phyloP scores from a whole-genome alignment of 2,113 vertebrate species.

The Coreoperca whiteheadi region DNA sequence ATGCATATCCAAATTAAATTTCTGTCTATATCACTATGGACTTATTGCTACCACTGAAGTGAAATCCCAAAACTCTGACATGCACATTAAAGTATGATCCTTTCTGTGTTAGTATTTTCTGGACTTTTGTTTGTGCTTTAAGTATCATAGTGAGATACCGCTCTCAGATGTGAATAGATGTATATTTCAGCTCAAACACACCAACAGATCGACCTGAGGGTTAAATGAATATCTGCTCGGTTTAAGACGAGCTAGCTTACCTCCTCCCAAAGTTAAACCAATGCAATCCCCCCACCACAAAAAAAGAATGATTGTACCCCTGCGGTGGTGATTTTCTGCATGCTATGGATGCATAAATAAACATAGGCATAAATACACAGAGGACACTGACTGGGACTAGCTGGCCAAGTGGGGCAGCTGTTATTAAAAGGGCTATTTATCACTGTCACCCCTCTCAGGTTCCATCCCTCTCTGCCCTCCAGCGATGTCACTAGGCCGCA shows the following conservation, averaged over 20 bases:
- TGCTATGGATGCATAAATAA: constrained; percentile 88
- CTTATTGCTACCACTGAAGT: neutral
- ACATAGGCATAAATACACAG: constrained; percentile 88
- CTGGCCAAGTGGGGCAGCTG: constrained; percentile 88
- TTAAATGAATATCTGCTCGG: constrained; percentile 59
- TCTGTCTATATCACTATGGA: neutral
- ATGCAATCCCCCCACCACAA: constrained; percentile 56
- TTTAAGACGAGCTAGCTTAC: constrained; percentile 63
- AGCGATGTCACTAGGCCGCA: constrained; percentile 85
- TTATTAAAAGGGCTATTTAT: constrained; percentile 91
- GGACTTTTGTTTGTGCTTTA: neutral
- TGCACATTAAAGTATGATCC: neutral
- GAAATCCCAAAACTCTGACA: neutral
- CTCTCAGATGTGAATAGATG: constrained; percentile 15
- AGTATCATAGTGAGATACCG: neutral
- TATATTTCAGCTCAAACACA: constrained; percentile 31
- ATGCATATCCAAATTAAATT: neutral
- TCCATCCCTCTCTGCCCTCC: constrained; percentile 85
- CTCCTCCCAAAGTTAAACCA: constrained; percentile 76
- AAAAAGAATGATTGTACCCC: constrained; percentile 84
- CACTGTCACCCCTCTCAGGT: constrained; percentile 87
- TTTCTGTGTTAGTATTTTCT: neutral
- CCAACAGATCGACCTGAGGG: constrained; percentile 49
- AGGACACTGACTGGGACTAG: constrained; percentile 86
- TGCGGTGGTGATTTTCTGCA: constrained; percentile 84